These are phyloP conservation scores for Branchellion lobata DNA, from an alignment of 2,888 invertebrate species.

Conservation along the genomic window DNA sequence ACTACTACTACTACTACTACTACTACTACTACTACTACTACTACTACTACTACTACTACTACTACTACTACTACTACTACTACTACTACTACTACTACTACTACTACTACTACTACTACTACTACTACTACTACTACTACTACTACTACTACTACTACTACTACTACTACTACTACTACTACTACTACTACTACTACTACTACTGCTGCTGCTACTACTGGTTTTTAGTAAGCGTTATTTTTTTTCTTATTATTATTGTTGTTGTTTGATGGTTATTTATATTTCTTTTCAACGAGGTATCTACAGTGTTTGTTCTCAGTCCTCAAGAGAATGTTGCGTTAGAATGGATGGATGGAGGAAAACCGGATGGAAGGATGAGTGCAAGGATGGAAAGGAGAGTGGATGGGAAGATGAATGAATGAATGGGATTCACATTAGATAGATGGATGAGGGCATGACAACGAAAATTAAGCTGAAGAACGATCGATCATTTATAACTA, in stretches of 20 bases:
- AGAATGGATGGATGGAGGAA: slow-evolving; percentile 15
- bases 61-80: too few relatives aligned
- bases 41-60: too few relatives aligned
- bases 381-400: background rate
- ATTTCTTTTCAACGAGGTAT: background rate
- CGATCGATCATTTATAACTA: background rate
- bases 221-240: too few relatives aligned
- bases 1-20: too few relatives aligned
- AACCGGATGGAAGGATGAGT: background rate
- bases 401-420: background rate
- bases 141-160: too few relatives aligned
- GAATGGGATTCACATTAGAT: background rate
- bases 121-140: too few relatives aligned
- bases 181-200: too few relatives aligned
- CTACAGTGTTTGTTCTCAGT: background rate
- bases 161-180: too few relatives aligned
- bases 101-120: too few relatives aligned
- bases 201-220: too few relatives aligned
- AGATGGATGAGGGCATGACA: background rate
- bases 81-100: too few relatives aligned
- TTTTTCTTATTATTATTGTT: slow-evolving; percentile 5
- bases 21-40: too few relatives aligned
- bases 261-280: background rate
- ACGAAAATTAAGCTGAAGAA: background rate
- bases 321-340: background rate